Percentiles rank a stretch among this genome's conserved stretches.
Conservation (phyloP, 2,797 vertebrate genomes). For the Danio choprae region DNA sequence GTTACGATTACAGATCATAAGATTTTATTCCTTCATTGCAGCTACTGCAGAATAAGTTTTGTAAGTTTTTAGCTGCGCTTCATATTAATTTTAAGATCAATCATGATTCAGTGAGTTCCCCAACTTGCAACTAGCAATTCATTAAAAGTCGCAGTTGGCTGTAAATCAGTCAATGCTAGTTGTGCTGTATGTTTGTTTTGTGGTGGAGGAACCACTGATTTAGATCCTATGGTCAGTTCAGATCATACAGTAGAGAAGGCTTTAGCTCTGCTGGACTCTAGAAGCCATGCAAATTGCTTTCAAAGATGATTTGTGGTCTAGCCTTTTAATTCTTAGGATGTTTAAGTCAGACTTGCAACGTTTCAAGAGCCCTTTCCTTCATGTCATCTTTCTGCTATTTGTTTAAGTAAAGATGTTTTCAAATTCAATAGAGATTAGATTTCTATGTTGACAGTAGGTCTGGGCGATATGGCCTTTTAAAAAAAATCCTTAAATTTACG, state of each 20-base stretch:
- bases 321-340: not conserved
- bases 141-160: not conserved
- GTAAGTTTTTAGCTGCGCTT: not conserved
- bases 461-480: too few relatives aligned
- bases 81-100: too few relatives aligned
- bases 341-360: not conserved
- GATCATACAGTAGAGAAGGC: not conserved
- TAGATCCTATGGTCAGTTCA: not conserved
- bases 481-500: too few relatives aligned
- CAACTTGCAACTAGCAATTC: not conserved
- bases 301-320: not conserved
- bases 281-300: not conserved
- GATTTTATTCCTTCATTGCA: not conserved
- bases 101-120: not conserved
- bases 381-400: not conserved
- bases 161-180: not conserved
- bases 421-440: not conserved
- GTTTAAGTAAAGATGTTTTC: not conserved
- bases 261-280: not conserved
- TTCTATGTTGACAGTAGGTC: not conserved
- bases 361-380: not conserved
- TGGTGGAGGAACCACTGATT: constrained; percentile 1
- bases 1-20: not conserved
- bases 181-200: not conserved
- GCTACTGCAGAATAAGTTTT: not conserved